A percentile compares a stretch with the other conserved stretches of the same genome.
Conservation (phyloP, 2,888 invertebrate genomes). For the Mechanitis mazaeus region DNA sequence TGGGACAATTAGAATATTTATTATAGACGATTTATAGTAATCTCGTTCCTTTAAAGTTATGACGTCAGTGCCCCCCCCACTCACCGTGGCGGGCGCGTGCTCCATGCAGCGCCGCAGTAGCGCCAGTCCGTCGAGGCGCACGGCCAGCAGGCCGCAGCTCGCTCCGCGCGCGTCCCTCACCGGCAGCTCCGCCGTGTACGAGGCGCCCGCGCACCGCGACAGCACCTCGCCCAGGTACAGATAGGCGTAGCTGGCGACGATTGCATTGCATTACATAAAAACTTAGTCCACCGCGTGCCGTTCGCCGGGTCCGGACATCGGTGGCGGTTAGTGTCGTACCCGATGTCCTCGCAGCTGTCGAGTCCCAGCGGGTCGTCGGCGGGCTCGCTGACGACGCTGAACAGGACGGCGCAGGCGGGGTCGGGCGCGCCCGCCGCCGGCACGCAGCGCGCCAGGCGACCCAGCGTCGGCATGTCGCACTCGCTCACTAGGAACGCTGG, state of each 20-base stretch:
- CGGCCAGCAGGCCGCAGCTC: slow-evolving; percentile 48
- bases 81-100: neutral
- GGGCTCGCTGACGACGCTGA: slow-evolving; percentile 56
- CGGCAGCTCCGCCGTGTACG: slow-evolving; percentile 48
- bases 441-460: slow-evolving; percentile 42
- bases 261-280: neutral
- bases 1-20: too few relatives aligned
- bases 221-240: slow-evolving; percentile 51
- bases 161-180: slow-evolving; percentile 33
- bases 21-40: too few relatives aligned
- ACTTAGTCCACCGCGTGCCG: neutral
- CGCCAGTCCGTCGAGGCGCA: slow-evolving; percentile 27
- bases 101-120: slow-evolving; percentile 9
- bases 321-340: slow-evolving; percentile 35
- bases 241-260: slow-evolving; percentile 42
- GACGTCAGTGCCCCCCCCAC: neutral
- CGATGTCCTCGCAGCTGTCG: slow-evolving; percentile 50
- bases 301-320: neutral
- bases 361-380: slow-evolving; percentile 52
- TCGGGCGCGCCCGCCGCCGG: slow-evolving; percentile 31
- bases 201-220: slow-evolving; percentile 35
- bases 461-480: slow-evolving; percentile 40
- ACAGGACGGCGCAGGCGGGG: slow-evolving; percentile 44
- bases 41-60: too few relatives aligned
- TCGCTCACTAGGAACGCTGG: slow-evolving; percentile 47